Evolutionary conservation across 1,140 invertebrate genomes (phyloP), one percentile per base, ranked within the genome.

Genomic region (Sipha flava): DNA sequence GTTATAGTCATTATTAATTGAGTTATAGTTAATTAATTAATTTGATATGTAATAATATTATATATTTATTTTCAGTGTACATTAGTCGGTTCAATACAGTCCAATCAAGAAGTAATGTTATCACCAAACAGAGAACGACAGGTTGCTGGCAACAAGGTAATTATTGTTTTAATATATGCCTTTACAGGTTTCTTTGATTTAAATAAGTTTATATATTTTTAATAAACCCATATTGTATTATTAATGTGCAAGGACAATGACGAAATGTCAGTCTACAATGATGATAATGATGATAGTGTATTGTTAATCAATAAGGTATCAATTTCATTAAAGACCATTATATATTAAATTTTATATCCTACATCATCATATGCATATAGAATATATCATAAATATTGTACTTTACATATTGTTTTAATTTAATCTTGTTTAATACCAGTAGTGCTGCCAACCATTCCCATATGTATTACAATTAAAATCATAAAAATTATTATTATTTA

Each of bases 31-130:
- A n/a, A 40, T 40, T 40, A 10, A 6, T 40, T 40, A 40, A 10
- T 40, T 40, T 4, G 37, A 6, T 40, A 6, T 40, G 10, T 40
- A 6, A 40, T 40, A 40, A 40, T 6, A 6, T 81, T 40, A 40
- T 40, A 5, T 81, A 73, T 80, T 80, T 57, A 79, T 81, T 83
- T 81, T 40, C 81, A 84, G 95, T 95, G 94, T 81, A 96, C 95
- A 79, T 94, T 94, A 77, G 93, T 96, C 84, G 94, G 93, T 84
- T 96, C 95, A 62, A 88, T 95, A 83, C 93, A 94, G 88, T 94
- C 93, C 81, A 92, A 91, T 83, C 94, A 95, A 84, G 94, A 96
- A 87, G 91, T 94, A 79, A 90, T 95, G 80, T 92, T 95, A 82
- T 95, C 94, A 83, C 94, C 94, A 80, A 95, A 94, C 87, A 90